These are phyloP conservation scores for Hippocampus abdominalis DNA, from an alignment of 2,113 vertebrate genomes.

Conservation along the genomic window DNA sequence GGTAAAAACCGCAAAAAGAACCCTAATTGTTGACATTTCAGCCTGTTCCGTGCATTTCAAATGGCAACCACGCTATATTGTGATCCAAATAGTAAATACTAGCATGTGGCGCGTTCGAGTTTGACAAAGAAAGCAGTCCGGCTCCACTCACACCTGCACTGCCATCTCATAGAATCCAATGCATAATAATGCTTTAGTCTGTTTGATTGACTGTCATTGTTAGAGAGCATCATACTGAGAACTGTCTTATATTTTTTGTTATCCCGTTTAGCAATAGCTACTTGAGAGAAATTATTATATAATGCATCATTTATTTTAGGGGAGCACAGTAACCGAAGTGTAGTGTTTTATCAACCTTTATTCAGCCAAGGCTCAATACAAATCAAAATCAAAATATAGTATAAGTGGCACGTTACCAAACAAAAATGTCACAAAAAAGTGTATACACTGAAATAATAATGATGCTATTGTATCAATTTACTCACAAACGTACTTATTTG, in stretches of 20 bases:
- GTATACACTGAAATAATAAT: not conserved
- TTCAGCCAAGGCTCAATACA: too few species aligned
- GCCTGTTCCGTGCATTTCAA: not conserved
- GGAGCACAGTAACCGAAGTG: too few species aligned
- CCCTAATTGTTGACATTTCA: not conserved
- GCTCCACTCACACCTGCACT: not conserved
- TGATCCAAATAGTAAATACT: not conserved
- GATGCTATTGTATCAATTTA: too few species aligned
- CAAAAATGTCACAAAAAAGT: not conserved
- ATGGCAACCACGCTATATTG: not conserved
- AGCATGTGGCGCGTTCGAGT: not conserved
- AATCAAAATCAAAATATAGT: too few species aligned
- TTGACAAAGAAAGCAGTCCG: not conserved
- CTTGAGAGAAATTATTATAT: not conserved
- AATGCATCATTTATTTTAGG: not conserved
- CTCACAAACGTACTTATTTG: too few species aligned
- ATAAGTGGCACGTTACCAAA: not conserved
- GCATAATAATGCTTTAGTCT: not conserved
- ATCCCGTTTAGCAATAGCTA: not conserved
- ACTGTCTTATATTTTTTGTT: not conserved
- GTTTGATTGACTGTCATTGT: not conserved
- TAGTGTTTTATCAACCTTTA: too few species aligned
- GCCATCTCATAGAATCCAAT: not conserved
- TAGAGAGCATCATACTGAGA: not conserved
- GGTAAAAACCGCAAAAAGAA: conserved; percentile 50